phyloP scores from a whole-genome alignment of 2,888 invertebrate species.

The Lasioglossum pauxillum region DNA sequence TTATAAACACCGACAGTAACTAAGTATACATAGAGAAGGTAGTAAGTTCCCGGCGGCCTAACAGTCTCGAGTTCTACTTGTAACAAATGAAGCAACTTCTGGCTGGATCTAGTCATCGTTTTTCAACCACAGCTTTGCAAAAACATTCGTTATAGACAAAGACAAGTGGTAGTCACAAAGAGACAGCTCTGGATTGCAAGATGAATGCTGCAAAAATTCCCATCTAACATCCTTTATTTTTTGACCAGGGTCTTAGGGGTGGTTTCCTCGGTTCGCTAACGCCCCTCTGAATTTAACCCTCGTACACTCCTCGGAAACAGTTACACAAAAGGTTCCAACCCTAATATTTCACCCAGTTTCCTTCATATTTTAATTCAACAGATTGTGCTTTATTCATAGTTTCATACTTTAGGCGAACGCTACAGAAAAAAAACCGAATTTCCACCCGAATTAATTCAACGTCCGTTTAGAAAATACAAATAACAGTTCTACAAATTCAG shows the following conservation, averaged over 20 bases:
- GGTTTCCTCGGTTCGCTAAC: conserved; percentile 2
- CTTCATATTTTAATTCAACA: not conserved
- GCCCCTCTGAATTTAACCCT: conserved; percentile 7
- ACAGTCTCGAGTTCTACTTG: not conserved
- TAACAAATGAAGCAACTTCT: conserved; percentile 1
- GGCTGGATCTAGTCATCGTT: not conserved
- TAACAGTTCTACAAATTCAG: not conserved
- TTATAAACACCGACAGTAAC: not conserved
- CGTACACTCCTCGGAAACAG: not conserved
- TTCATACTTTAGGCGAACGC: not conserved
- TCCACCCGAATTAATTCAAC: not conserved
- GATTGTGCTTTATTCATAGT: conserved; percentile 2
- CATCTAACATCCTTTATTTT: not conserved
- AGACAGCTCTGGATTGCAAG: conserved; percentile 4
- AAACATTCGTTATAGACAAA: conserved; percentile 7
- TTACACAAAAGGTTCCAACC: conserved; percentile 1
- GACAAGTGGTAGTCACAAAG: conserved; percentile 4
- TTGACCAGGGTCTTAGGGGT: conserved; percentile 1
- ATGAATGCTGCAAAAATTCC: conserved; percentile 5
- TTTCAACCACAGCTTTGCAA: not conserved
- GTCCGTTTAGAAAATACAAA: not conserved
- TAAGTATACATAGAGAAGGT: not conserved
- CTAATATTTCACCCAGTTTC: conserved; percentile 6
- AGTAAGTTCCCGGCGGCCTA: not conserved
- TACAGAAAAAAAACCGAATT: not conserved